Percentiles rank a stretch among this genome's conserved stretches.
These are phyloP conservation scores for Clarias pachynema DNA, from an alignment of 2,797 vertebrate species.

Conservation along the genomic window DNA sequence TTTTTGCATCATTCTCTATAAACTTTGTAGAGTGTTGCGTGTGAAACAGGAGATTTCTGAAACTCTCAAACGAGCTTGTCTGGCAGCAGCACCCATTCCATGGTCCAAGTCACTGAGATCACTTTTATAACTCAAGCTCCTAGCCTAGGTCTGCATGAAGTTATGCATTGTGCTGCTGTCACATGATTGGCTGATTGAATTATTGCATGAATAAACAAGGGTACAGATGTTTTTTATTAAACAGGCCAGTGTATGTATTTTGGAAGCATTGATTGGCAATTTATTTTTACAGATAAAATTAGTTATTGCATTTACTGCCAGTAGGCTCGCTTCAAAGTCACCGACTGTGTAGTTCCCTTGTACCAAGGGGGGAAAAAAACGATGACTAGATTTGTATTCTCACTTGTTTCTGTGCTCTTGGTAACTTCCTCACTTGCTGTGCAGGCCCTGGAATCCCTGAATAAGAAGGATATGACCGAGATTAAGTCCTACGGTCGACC, in stretches of 20 bases:
- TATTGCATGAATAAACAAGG: background rate
- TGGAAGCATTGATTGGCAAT: background rate
- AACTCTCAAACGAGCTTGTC: background rate
- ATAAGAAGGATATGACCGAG: constrained; percentile 91
- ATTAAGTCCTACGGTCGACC: constrained; percentile 89
- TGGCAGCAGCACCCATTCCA: background rate
- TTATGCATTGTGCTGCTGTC: background rate
- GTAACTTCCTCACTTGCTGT: constrained; percentile 9
- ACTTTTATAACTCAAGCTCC: constrained; percentile 3
- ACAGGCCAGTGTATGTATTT: background rate
- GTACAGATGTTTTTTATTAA: constrained; percentile 3
- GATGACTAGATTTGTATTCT: background rate
- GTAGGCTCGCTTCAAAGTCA: background rate
- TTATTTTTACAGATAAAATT: background rate
- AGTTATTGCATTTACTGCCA: background rate
- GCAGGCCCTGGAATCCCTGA: constrained; percentile 88
- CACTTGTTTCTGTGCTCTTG: background rate
- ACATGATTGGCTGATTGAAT: background rate
- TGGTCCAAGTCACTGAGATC: background rate
- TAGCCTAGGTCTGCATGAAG: too few species aligned
- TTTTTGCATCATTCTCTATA: background rate
- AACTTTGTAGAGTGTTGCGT: background rate
- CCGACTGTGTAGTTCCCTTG: background rate
- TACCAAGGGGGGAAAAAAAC: background rate
- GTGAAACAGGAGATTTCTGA: background rate